phyloP scores from a whole-genome alignment of 2,797 vertebrate species.

The Myiothlypis coronata region DNA sequence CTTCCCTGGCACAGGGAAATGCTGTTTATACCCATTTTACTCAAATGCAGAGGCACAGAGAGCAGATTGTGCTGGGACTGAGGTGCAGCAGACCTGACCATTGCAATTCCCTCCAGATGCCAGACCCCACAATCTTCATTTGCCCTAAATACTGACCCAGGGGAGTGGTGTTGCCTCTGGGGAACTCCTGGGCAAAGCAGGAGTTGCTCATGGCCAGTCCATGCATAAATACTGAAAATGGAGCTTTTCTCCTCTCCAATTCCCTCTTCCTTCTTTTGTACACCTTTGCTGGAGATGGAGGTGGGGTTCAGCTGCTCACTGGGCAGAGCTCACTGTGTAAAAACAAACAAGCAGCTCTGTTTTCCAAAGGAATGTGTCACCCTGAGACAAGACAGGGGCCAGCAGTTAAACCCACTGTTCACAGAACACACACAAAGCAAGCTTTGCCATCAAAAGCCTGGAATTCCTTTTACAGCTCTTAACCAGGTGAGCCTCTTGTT shows the following conservation, averaged over 20 bases:
- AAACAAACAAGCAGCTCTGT: neutral
- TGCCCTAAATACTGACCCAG: neutral
- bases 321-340: neutral
- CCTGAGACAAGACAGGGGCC: neutral
- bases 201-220: neutral
- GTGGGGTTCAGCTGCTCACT: neutral
- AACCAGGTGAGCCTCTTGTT: neutral
- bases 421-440: neutral
- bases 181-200: neutral
- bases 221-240: accelerated
- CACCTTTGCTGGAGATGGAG: neutral
- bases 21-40: neutral
- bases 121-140: neutral
- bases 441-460: neutral
- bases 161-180: neutral
- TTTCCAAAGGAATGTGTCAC: neutral
- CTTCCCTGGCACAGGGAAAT: neutral
- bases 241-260: neutral
- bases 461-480: neutral
- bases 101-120: neutral
- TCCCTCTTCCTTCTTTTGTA: neutral
- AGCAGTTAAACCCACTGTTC: neutral
- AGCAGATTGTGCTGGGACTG: neutral
- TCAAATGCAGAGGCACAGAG: neutral
- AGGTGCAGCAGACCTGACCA: neutral